A percentile compares a stretch with the other conserved stretches of the same genome.
Evolutionary conservation across 2,888 invertebrate genomes (phyloP).

Genomic region (Cephus sareptanus): DNA sequence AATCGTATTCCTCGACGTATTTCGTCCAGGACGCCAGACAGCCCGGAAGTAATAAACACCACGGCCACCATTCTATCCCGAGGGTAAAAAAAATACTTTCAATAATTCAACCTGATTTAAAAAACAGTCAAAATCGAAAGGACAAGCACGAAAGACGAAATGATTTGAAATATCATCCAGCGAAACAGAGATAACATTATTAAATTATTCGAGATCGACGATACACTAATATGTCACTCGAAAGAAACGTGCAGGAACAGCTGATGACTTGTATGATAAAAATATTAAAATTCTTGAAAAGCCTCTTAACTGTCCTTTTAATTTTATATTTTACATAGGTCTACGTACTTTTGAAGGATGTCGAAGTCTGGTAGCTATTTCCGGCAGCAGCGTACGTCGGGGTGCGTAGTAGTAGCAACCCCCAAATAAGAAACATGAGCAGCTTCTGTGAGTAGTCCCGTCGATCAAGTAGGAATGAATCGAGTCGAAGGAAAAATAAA

Average conservation of each 20-base stretch:
- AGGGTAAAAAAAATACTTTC: background rate
- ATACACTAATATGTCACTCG: background rate
- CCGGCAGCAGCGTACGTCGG: conserved; percentile 13
- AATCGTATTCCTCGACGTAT: conserved; percentile 65
- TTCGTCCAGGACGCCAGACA: conserved; percentile 50
- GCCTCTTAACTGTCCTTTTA: background rate
- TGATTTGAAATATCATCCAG: background rate
- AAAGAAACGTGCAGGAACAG: background rate
- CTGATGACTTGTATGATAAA: background rate
- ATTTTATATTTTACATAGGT: background rate
- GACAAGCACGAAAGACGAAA: background rate
- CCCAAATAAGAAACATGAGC: conserved; percentile 16
- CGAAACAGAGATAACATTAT: background rate
- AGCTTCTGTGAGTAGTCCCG: background rate
- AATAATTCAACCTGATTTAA: background rate
- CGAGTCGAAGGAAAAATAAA: background rate
- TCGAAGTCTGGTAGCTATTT: conserved; percentile 9
- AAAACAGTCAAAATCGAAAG: background rate
- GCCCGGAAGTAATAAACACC: conserved; percentile 48
- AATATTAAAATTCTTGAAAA: background rate
- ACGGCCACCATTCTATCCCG: conserved; percentile 46
- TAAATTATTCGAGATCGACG: background rate
- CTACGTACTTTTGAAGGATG: conserved; percentile 36
- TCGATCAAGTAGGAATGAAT: background rate
- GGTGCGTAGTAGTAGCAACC: conserved; percentile 13